Evolutionary conservation across 2,888 invertebrate genomes (phyloP), one percentile per base, ranked within the genome.

Genomic region (Gymnocheta viridis): DNA sequence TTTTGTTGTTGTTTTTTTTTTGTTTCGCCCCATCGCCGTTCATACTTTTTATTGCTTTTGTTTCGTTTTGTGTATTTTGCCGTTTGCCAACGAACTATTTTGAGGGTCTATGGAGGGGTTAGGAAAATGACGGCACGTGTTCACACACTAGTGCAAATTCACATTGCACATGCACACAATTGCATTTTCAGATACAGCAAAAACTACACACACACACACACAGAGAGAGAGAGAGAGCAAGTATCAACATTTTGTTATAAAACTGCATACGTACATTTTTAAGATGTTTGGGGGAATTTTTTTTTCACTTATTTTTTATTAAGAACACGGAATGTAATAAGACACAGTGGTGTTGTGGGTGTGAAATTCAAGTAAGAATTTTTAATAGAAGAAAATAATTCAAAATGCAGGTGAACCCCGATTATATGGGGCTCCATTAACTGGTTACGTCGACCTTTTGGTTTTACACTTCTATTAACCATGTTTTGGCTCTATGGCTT

Each of bases 61-160:
- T 64, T n/a, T 67, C 7, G 10, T 9, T 56, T n/a, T 73, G 58
- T 14, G 27, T 19, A 72, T 27, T 82, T 62, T 66, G 41, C 49
- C 35, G 44, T 78, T 78, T 51, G 51, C 70, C 22, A n/a, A n/a
- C 73, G 58, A 58, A 56, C 66, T 69, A 73, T 51, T 54, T 38
- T 60, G 32, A 47, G 58, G 80, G 78, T 70, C 69, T 64, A 14
- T 41, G 29, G 82, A 66, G 73, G 82, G 72, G 73, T 4, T 27
- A 19, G 38, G 70, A 56, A 73, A 44, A 54, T 56, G 51, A 87
- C 89, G 89, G 88, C 89, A 89, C 89, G 89, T 89, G 89, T 89
- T 86, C 89, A 87, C 89, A 89, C 87, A 89, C 89, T 85, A 86
- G 86, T 87, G 88, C 89, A 89, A 81, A 64, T 85, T 85, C 22